Evolutionary conservation across 2,888 invertebrate species (phyloP).

Genomic region (Furcula furcula): DNA sequence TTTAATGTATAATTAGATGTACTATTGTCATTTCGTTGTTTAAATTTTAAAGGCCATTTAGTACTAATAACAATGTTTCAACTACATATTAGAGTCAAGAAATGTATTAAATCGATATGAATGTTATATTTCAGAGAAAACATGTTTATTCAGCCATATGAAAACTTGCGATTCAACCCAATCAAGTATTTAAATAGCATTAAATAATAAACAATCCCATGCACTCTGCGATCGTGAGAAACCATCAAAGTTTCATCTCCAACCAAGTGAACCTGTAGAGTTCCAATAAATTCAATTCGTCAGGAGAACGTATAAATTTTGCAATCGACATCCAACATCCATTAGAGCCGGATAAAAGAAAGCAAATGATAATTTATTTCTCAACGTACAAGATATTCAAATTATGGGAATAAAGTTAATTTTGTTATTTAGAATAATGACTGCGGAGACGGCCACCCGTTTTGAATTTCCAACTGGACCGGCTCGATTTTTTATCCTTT

Average conservation of each 20-base stretch:
- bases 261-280: slow-evolving; percentile 35
- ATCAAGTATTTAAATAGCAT: too few species aligned
- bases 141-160: too few species aligned
- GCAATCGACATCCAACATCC: slow-evolving; percentile 62
- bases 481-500: slow-evolving; percentile 49
- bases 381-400: slow-evolving; percentile 58
- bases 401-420: slow-evolving; percentile 80
- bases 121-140: too few species aligned
- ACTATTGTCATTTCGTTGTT: too few species aligned
- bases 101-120: too few species aligned
- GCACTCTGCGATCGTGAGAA: slow-evolving; percentile 53
- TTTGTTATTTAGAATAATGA: slow-evolving; percentile 78
- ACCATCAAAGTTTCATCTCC: slow-evolving; percentile 40
- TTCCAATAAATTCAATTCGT: slow-evolving; percentile 64
- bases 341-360: slow-evolving; percentile 48
- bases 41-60: too few species aligned
- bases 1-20: too few species aligned
- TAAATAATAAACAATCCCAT: too few species aligned
- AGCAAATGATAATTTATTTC: slow-evolving; percentile 26
- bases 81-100: too few species aligned
- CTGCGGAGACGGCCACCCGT: slow-evolving; percentile 73
- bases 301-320: slow-evolving; percentile 66
- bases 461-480: slow-evolving; percentile 68
- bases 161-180: too few species aligned
- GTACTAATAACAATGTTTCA: too few species aligned